These are phyloP conservation scores for Dolichoris vasculosae DNA, from an alignment of 1,140 invertebrate species.

Conservation along the genomic window DNA sequence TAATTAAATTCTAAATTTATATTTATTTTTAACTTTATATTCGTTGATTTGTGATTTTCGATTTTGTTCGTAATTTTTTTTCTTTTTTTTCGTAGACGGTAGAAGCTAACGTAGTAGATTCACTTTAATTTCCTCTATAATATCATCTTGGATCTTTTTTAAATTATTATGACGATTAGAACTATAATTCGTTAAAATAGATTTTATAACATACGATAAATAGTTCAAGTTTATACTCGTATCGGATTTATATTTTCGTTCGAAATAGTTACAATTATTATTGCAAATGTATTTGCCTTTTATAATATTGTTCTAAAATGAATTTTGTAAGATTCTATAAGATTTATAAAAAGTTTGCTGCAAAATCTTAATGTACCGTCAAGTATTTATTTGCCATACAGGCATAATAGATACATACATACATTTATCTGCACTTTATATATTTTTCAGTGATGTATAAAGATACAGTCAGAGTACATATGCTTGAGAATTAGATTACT, in stretches of 20 bases:
- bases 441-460: no score
- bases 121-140: background rate
- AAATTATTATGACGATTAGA: background rate
- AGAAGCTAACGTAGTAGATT: background rate
- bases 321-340: background rate
- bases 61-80: background rate
- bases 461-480: no score
- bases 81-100: background rate
- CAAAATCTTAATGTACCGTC: background rate
- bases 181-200: background rate
- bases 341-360: background rate
- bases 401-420: background rate
- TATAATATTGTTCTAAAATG: background rate
- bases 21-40: background rate
- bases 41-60: background rate
- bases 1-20: conserved; percentile 34
- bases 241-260: background rate
- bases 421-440: conserved; percentile 1
- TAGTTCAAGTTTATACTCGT: no score
- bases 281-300: background rate
- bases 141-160: background rate
- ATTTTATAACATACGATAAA: no score
- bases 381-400: background rate
- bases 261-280: background rate
- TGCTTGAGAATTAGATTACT: no score